Evolutionary conservation across 2,797 vertebrate genomes (phyloP).

Genomic region (Carduelis carduelis): DNA sequence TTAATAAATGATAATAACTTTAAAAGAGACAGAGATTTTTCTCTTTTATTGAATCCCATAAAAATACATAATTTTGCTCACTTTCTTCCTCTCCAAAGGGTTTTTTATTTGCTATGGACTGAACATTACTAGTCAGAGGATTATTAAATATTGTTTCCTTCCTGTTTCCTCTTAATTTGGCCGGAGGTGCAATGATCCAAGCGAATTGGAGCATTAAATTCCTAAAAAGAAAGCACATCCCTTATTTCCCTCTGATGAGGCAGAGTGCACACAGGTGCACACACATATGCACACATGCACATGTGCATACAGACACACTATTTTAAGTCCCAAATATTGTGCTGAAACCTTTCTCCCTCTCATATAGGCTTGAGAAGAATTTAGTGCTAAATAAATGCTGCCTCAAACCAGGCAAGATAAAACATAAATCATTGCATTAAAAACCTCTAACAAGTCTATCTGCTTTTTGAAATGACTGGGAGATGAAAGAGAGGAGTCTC

Average conservation of each 20-base stretch:
- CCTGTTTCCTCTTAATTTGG: neutral
- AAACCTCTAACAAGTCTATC: slow-evolving; percentile 83
- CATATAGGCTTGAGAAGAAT: slow-evolving; percentile 71
- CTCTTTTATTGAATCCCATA: neutral
- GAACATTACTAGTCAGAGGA: neutral
- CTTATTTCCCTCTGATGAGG: neutral
- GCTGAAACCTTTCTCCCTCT: slow-evolving; percentile 58
- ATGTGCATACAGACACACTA: neutral
- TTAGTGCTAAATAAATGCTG: slow-evolving; percentile 82
- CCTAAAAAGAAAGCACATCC: neutral
- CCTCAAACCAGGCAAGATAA: slow-evolving; percentile 80
- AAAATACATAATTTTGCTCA: neutral
- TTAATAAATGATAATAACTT: neutral
- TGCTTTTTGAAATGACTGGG: slow-evolving; percentile 83
- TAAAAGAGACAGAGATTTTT: neutral
- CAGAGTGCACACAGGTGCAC: neutral
- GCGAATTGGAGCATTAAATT: neutral
- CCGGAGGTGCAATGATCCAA: neutral
- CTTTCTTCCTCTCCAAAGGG: neutral
- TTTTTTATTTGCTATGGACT: neutral
- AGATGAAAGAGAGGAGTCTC: slow-evolving; percentile 84
- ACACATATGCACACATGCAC: neutral
- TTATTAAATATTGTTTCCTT: neutral
- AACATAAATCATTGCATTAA: slow-evolving; percentile 85
- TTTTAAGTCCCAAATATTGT: slow-evolving; percentile 56